phyloP scores from a whole-genome alignment of 2,113 vertebrate genomes.

The Crotalus viridis region DNA sequence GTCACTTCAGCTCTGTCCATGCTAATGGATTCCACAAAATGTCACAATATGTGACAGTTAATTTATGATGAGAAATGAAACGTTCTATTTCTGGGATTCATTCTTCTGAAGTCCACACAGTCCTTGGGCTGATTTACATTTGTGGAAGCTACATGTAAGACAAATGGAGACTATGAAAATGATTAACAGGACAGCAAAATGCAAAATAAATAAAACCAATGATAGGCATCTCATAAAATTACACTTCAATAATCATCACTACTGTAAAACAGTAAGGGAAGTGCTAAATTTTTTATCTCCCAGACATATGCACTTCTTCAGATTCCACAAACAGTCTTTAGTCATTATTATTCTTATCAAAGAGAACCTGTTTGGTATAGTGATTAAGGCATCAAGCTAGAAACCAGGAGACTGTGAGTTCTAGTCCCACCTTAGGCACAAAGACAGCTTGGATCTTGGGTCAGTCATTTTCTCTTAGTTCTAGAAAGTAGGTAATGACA shows the following conservation, averaged over 20 bases:
- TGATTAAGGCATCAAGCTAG: not conserved
- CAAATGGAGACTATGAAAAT: not conserved
- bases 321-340: not conserved
- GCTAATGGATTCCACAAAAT: slow-evolving; percentile 1
- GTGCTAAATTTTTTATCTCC: not conserved
- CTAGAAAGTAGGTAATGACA: not conserved
- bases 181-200: slow-evolving; percentile 4
- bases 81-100: slow-evolving; percentile 3
- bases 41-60: not conserved
- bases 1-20: not conserved
- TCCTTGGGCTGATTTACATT: slow-evolving; percentile 3
- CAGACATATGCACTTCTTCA: slow-evolving; percentile 12
- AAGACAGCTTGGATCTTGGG: not conserved
- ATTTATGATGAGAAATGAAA: not conserved
- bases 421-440: not conserved
- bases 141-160: not conserved
- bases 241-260: not conserved
- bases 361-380: not conserved
- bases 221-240: slow-evolving; percentile 8
- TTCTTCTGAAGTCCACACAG: slow-evolving; percentile 2
- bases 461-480: not conserved
- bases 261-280: not conserved
- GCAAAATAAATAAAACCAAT: slow-evolving; percentile 18
- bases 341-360: slow-evolving; percentile 12
- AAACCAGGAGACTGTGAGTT: not conserved